phyloP scores from a whole-genome alignment of 2,797 vertebrate genomes.

The Liasis olivaceus region DNA sequence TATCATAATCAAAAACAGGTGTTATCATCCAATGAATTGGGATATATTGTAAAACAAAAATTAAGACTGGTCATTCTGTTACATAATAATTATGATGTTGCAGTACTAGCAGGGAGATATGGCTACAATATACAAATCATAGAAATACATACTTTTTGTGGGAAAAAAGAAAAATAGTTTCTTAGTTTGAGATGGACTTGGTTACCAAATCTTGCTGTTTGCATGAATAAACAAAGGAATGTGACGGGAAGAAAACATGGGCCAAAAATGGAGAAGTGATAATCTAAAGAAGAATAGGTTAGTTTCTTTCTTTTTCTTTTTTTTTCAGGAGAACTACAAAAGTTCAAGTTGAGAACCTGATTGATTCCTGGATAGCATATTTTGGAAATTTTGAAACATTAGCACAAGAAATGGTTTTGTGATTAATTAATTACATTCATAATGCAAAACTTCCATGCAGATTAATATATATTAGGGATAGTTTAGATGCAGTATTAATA shows the following conservation, averaged over 20 bases:
- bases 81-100: not conserved
- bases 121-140: not conserved
- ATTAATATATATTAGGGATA: too few relatives aligned
- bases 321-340: not conserved
- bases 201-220: not conserved
- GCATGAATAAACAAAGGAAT: not conserved
- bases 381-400: not conserved
- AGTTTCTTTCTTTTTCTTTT: not conserved
- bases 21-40: not conserved
- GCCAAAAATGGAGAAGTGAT: not conserved
- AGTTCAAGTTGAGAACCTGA: not conserved
- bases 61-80: constrained; percentile 4
- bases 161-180: not conserved
- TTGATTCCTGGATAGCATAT: not conserved
- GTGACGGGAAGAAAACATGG: not conserved
- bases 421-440: not conserved
- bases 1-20: constrained; percentile 24
- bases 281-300: not conserved
- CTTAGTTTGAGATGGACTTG: not conserved
- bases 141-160: not conserved
- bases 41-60: constrained; percentile 5
- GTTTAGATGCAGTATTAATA: not conserved
- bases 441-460: not conserved
- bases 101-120: too few relatives aligned
- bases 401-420: not conserved